Percentiles rank a stretch among this genome's conserved stretches.
These are phyloP conservation scores for Alca torda DNA, from an alignment of 2,797 vertebrate species.

Conservation along the genomic window DNA sequence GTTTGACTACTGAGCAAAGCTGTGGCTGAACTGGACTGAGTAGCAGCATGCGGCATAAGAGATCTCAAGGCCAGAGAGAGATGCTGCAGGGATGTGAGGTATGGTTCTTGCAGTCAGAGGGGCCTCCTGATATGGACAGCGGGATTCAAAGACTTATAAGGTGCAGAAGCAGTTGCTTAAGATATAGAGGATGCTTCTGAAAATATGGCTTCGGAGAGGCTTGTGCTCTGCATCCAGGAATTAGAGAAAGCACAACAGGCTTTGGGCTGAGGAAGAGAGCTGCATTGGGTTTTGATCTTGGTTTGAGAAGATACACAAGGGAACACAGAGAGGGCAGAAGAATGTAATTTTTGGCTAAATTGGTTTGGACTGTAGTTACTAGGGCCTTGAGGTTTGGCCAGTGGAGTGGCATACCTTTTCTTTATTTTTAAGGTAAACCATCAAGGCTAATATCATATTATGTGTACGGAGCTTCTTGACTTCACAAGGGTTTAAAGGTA, in stretches of 20 bases:
- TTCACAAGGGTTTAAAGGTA: background rate
- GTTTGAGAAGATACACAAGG: background rate
- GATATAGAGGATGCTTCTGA: background rate
- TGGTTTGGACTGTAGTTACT: background rate
- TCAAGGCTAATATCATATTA: background rate
- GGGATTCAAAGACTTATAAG: background rate
- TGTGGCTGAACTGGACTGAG: rapidly evolving
- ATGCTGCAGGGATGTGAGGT: background rate
- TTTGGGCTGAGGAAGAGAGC: background rate
- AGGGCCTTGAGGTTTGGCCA: background rate
- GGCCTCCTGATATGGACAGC: background rate
- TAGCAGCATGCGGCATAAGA: background rate
- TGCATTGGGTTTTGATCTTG: background rate
- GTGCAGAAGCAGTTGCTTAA: background rate
- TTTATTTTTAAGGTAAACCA: background rate
- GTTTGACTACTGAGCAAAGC: background rate
- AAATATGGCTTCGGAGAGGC: background rate
- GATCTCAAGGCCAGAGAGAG: background rate
- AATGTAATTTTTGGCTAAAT: background rate
- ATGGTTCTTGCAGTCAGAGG: background rate
- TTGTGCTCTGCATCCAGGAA: background rate
- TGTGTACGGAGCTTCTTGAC: background rate
- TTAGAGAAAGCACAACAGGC: background rate
- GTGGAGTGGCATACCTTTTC: background rate
- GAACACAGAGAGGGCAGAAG: background rate